Evolutionary conservation across 2,888 invertebrate species (phyloP).

Genomic region (Teleogryllus oceanicus): DNA sequence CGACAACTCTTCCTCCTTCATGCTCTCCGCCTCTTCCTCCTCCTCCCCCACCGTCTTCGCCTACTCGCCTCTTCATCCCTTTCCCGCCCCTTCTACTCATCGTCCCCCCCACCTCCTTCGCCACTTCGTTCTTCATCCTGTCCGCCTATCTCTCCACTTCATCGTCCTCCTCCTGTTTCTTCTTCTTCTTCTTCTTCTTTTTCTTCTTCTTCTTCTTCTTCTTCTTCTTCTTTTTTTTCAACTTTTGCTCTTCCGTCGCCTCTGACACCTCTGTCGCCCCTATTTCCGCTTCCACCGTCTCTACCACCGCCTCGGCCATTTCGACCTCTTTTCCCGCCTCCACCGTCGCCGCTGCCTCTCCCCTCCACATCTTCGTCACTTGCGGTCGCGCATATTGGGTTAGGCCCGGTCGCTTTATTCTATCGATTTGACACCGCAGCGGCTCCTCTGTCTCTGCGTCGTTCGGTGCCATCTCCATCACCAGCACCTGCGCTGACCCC

Average conservation of each 20-base stretch:
- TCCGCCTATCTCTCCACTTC: not conserved
- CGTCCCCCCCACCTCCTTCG: not conserved
- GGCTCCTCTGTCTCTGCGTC: too few species aligned
- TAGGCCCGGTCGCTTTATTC: too few species aligned
- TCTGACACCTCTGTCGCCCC: too few species aligned
- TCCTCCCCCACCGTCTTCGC: too few species aligned
- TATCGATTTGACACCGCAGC: too few species aligned
- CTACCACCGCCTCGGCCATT: not conserved
- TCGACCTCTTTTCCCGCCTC: not conserved
- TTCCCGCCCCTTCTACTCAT: not conserved
- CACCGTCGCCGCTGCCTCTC: not conserved
- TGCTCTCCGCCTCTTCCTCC: too few species aligned
- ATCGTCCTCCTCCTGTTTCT: not conserved
- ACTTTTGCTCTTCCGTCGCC: not conserved
- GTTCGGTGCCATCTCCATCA: too few species aligned
- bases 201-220: not conserved
- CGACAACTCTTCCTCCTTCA: too few species aligned
- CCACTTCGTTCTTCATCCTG: not conserved
- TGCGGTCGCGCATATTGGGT: too few species aligned
- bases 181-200: not conserved
- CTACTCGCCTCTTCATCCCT: not conserved
- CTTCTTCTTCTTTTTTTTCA: not conserved
- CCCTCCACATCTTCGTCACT: not conserved
- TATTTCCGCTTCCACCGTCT: not conserved
- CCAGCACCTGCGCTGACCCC: too few species aligned